Conservation (phyloP, 2,797 vertebrate genomes). For the Vireo griseus region DNA sequence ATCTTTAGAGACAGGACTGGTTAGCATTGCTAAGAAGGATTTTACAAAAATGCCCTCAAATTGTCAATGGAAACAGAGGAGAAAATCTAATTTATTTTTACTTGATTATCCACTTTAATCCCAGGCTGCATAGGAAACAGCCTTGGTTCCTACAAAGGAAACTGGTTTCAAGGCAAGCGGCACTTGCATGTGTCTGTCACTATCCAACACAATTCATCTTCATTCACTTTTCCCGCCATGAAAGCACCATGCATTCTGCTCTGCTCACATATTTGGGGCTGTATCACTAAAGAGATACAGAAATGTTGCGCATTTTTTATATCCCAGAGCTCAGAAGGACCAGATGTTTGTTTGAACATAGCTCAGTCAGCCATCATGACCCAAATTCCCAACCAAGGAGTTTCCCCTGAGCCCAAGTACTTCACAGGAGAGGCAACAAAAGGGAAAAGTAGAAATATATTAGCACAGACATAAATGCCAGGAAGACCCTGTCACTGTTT, state of each 20-base stretch:
- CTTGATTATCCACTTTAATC: background rate
- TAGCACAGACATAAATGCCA: background rate
- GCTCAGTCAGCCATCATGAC: background rate
- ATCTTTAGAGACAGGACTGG: background rate
- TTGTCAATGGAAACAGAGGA: background rate
- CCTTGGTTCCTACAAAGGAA: background rate
- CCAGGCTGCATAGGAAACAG: background rate
- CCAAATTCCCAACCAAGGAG: background rate
- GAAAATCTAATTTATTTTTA: background rate
- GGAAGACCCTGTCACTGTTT: background rate
- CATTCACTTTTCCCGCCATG: background rate
- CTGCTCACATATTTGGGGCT: background rate
- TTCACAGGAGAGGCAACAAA: background rate
- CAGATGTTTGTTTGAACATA: background rate
- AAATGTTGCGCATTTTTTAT: background rate
- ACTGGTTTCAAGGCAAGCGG: rapidly evolving
- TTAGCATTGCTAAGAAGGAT: background rate
- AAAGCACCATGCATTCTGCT: background rate
- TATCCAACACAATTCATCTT: background rate
- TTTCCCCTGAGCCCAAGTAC: background rate
- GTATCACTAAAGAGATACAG: background rate
- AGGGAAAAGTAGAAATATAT: background rate
- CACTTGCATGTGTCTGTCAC: background rate
- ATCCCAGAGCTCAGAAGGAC: background rate
- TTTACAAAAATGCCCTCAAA: background rate